Evolutionary conservation across 2,113 vertebrate species (phyloP), one percentile per base, ranked within the genome.

Genomic region (Cisticola juncidis): DNA sequence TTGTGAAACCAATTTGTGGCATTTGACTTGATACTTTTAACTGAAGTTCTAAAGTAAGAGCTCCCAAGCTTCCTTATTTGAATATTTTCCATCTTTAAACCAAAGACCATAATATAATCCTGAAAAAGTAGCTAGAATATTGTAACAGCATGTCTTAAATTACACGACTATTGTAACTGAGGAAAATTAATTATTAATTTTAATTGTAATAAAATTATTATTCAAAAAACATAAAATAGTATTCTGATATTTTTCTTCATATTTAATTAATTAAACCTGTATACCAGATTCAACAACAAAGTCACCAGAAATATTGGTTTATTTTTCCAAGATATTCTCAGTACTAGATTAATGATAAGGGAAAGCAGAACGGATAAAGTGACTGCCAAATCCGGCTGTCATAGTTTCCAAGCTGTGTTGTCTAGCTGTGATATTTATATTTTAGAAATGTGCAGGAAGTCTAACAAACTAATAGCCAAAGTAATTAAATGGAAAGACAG

Each of bases 181-280:
- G 45, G 1, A 65, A 25, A 12, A 61, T 56, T 48, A 60, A 57
- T 25, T 38, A 68, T 28, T 62, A 56, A 29, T 28, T 54, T 6
- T 35, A 53, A 22, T n/a, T 35, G 0, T 45, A 18, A 18, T 60
- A 50, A 56, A 48, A 47, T 3, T 38, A 9, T 45, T 0, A 42
- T 56, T 62, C 0, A 35, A 73, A 24, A 56, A 48, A 35, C 2
- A 40, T 28, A 23, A 35, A 33, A 62, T 70, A 7, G 23, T 42
- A 20, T n/a, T 47, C 1, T 9, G 22, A 38, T 57, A 16, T 16
- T 77, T 73, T 29, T 11, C 14, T 3, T 61, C 2, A 12, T 25
- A 62, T 45, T 64, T 64, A 23, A 77, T 60, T 28, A 65, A 33
- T 35, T 48, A 56, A 81, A 47, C 2, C 0, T 4, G 19, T 22